These are phyloP conservation scores for Myodes glareolus DNA, from an alignment of 2,113 vertebrate species.

Conservation along the genomic window DNA sequence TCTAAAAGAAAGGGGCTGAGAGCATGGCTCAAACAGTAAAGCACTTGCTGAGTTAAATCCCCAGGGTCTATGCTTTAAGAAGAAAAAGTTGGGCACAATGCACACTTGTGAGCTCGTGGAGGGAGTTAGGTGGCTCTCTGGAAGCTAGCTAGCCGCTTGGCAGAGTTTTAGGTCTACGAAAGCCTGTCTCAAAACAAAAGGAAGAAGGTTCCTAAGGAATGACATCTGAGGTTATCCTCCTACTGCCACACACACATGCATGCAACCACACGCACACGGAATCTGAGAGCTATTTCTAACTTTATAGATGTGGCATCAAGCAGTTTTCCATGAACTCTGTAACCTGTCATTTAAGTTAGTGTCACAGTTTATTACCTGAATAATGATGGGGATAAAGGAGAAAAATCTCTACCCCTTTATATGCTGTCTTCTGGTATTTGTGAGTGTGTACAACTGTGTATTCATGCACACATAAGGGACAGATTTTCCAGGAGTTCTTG, in stretches of 20 bases:
- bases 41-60: too few species aligned
- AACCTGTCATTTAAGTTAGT: too few species aligned
- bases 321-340: not conserved
- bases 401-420: not conserved
- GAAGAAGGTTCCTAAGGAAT: not conserved
- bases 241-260: not conserved
- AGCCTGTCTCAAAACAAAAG: not conserved
- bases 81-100: not conserved
- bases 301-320: not conserved
- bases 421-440: not conserved
- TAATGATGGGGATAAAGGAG: not conserved
- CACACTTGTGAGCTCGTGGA: not conserved
- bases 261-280: too few species aligned
- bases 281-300: not conserved
- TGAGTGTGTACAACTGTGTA: not conserved
- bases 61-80: too few species aligned
- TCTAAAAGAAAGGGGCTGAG: not conserved
- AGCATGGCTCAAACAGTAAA: too few species aligned
- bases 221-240: not conserved
- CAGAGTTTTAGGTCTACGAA: not conserved
- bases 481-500: not conserved
- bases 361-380: not conserved
- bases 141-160: not conserved
- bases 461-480: not conserved
- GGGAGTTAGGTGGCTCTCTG: not conserved